Percentiles rank a stretch among this genome's conserved stretches.
phyloP scores from a whole-genome alignment of 2,797 vertebrate species.

The Craterocephalus amniculus region DNA sequence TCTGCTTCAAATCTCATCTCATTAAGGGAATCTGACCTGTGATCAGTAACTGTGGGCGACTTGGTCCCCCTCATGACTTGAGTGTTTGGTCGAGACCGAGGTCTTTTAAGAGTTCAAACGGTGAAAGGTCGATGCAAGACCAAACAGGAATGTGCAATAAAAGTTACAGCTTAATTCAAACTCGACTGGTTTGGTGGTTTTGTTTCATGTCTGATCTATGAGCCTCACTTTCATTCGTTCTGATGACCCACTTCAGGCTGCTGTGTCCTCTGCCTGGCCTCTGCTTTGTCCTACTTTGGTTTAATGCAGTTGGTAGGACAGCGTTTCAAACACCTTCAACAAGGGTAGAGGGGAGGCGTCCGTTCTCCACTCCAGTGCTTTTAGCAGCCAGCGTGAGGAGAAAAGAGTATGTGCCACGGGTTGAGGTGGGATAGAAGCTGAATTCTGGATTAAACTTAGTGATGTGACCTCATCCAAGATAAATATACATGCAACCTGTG shows the following conservation, averaged over 20 bases:
- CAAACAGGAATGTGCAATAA: slow-evolving; percentile 91
- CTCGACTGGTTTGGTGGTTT: slow-evolving; percentile 66
- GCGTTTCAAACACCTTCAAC: slow-evolving; percentile 13
- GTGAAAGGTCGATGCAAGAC: slow-evolving; percentile 83
- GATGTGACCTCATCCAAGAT: background rate
- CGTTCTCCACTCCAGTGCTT: slow-evolving; percentile 8
- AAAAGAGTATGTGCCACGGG: background rate
- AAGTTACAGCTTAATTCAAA: slow-evolving; percentile 86
- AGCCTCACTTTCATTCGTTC: slow-evolving; percentile 23
- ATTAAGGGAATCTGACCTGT: slow-evolving; percentile 63
- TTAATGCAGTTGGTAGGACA: slow-evolving; percentile 29
- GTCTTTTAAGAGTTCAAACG: slow-evolving; percentile 67
- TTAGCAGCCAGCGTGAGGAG: slow-evolving; percentile 19
- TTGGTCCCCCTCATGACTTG: slow-evolving; percentile 54
- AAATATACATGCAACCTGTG: background rate
- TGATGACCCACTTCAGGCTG: slow-evolving; percentile 47
- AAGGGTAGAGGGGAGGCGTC: slow-evolving; percentile 29
- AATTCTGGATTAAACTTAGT: background rate
- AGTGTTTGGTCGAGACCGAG: slow-evolving; percentile 69
- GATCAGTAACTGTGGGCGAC: slow-evolving; percentile 62
- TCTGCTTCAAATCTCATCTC: slow-evolving; percentile 61
- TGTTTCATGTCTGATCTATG: slow-evolving; percentile 42
- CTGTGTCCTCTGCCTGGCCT: slow-evolving; percentile 54
- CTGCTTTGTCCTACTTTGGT: slow-evolving; percentile 52
- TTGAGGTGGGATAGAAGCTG: background rate